Evolutionary conservation across 2,888 invertebrate species (phyloP), one percentile per base, ranked within the genome.

Genomic region (Eurytoma californica): DNA sequence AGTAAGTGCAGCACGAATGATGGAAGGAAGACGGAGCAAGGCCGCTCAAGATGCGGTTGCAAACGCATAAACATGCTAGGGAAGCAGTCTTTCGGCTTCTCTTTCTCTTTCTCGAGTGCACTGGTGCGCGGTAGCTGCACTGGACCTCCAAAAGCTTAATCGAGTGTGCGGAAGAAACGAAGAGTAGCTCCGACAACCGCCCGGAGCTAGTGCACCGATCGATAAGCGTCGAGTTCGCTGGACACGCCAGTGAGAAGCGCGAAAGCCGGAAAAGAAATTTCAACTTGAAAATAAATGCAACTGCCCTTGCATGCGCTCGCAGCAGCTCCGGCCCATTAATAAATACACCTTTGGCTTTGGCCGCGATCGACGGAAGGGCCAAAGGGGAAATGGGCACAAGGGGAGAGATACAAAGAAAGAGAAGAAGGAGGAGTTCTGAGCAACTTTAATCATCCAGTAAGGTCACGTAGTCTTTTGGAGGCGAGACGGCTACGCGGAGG

Each of bases 381-480:
- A n/a, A n/a, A n/a, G n/a, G n/a, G n/a, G n/a, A n/a, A 9, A 9
- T 1, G 39, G 9, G 30, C 3, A 30, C 3, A 30, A 39, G 7
- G 39, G 39, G 39, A 7, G 58, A 67, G 53, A 20, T 58, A 16
- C 28, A 57, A 65, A 53, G 57, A 51, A 24, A 28, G 24, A 70
- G 60, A 30, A 9, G 61, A 66, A 28, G 65, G 73, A 66, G 61
- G 16, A 68, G 47, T 63, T 66, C 61, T 24, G 63, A 80, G 82
- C 80, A 85, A 84, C 83, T 86, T 87, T 86, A 86, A 86, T 86
- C 85, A 85, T 86, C 84, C 83, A 86, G 84, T 85, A 83, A 83
- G 85, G 86, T 88, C 87, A 86, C 87, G 87, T 87, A 87, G 81
- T 80, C 82, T 80, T 80, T 74, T 63, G 66, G 73, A 78, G 70